Base-by-base conservation (phyloP, 2,888 invertebrate species). In the Ditylenchus weischeri region DNA sequence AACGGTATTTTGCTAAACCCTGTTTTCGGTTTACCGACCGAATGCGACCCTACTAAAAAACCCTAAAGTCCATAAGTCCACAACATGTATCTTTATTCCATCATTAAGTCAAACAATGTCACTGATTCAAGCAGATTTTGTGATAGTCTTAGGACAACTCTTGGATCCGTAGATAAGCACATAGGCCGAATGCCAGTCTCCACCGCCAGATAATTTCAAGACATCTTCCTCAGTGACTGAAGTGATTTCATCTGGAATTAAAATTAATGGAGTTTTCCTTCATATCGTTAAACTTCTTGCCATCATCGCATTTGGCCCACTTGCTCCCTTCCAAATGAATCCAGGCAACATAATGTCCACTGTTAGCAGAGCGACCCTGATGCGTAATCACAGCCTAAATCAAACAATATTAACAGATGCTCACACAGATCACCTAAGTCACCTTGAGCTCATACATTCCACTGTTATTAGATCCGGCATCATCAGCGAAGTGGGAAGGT, bases 141-240 rank as follows among this genome's bases (percentile, higher is more conserved):
- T 38, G 11, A 38, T 8, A 8, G 38, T 38, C 38, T 38, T 38
- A 38, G 38, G 38, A 18, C 91, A 85, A 74, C 89, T 85, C 83
- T 89, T 88, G 59, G 98, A 95, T 65, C 94, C 95, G 85, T 98
- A 98, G 29, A 99, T 87, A 62, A 99, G 88, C 66, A 99, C 90
- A 84, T 99, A 99, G 0, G 98, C 98, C 47, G 92, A 93, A 86
- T 99, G 98, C 96, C 98, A 98, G 85, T 99, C 98, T 69, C 96
- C 93, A 83, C 94, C 95, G 8, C 95, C 95, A 66, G 94, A 94
- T 19, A 98, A 88, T 84, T 92, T 92, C 73, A 96, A 87, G 83
- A 99, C 90, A 80, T 98, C 75, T 18, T 95, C 95, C 72, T 90
- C 88, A n/a, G 90, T 87, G 64, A 96, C 91, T 36, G 91, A 88